A percentile compares a stretch with the other conserved stretches of the same genome.
Evolutionary conservation across 2,888 invertebrate species (phyloP).

Genomic region (Ophion costatus): DNA sequence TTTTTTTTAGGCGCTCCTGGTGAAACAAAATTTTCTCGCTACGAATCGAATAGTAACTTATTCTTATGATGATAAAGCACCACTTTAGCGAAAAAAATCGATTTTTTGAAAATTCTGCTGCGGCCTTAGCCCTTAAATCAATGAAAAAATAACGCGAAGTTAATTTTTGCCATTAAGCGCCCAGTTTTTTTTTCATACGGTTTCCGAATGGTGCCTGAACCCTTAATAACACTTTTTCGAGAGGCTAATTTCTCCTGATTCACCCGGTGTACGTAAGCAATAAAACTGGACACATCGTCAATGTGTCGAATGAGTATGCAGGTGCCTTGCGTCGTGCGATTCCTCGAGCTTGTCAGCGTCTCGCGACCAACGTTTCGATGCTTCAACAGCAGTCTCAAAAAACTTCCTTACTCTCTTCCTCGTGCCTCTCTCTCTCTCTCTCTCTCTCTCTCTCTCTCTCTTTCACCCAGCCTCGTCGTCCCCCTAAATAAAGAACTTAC

Average conservation of each 20-base stretch:
- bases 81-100: too few species aligned
- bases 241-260: background rate
- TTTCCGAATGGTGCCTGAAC: too few species aligned
- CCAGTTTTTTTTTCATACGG: too few species aligned
- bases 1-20: too few species aligned
- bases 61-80: too few species aligned
- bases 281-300: background rate
- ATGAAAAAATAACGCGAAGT: too few species aligned
- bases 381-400: constrained; percentile 41
- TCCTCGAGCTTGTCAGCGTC: constrained; percentile 61
- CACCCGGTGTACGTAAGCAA: background rate
- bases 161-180: too few species aligned
- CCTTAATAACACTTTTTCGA: background rate
- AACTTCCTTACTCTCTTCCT: constrained; percentile 29
- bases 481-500: constrained; percentile 65
- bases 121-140: too few species aligned
- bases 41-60: too few species aligned
- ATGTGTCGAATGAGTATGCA: constrained; percentile 41
- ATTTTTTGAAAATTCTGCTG: too few species aligned
- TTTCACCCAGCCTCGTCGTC: background rate
- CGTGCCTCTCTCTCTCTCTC: too few species aligned
- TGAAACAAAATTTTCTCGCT: too few species aligned
- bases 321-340: constrained; percentile 42
- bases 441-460: constrained; percentile 2
- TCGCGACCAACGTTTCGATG: constrained; percentile 59